Evolutionary conservation across 2,797 vertebrate species (phyloP).

Genomic region (Luscinia megarhynchos): DNA sequence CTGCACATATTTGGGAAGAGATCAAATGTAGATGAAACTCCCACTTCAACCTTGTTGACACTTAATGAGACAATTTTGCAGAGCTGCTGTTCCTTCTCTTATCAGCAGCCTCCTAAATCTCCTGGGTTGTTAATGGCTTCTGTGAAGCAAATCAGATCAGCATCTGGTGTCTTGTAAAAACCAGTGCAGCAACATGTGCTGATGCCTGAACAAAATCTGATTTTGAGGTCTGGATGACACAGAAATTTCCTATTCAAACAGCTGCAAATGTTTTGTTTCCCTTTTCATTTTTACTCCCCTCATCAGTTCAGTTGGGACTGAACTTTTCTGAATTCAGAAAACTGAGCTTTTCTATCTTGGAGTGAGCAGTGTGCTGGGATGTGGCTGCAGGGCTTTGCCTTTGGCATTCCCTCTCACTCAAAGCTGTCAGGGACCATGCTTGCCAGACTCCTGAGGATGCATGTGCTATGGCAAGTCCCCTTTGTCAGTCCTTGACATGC

Average conservation of each 20-base stretch:
- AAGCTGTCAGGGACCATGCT: not conserved
- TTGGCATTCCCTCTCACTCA: not conserved
- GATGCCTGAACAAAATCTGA: not conserved
- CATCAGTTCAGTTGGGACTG: not conserved
- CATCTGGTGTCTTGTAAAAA: constrained; percentile 25
- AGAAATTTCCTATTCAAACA: not conserved
- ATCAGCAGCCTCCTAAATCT: constrained; percentile 28
- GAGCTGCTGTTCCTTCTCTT: constrained; percentile 6
- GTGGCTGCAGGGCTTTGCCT: not conserved
- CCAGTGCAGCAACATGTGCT: not conserved
- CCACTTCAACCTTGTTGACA: not conserved
- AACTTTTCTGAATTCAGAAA: not conserved
- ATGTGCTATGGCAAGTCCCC: not conserved
- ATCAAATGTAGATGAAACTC: constrained; percentile 36
- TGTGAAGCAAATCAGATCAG: constrained; percentile 42
- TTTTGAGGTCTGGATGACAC: not conserved
- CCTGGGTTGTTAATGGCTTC: constrained; percentile 8
- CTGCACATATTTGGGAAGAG: constrained; percentile 11
- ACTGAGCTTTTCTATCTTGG: not conserved
- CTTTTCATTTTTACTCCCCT: not conserved
- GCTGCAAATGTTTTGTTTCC: not conserved
- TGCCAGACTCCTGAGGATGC: not conserved
- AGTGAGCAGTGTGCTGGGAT: not conserved
- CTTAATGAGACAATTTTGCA: constrained; percentile 18
- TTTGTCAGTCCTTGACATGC: not conserved